Base-by-base conservation (phyloP, 2,113 vertebrate genomes). In the Quiscalus mexicanus region DNA sequence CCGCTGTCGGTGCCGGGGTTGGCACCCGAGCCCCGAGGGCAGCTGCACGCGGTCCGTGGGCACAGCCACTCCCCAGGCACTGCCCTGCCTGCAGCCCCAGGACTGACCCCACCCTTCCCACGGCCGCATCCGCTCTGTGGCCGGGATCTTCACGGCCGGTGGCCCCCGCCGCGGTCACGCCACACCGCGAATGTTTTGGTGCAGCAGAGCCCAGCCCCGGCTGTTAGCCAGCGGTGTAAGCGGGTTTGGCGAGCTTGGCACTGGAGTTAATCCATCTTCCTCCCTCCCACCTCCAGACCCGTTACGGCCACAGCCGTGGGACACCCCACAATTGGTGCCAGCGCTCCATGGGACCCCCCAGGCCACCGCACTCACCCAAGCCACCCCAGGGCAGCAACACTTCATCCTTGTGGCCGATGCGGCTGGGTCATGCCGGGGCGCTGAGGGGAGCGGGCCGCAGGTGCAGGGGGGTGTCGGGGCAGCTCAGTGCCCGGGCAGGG, bases 341-440 rank as follows among this genome's bases (percentile, higher is more conserved):
- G 44, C 20, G 14, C 7, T 28, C 53, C 17, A 5, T 1, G 4
- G 50, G 70, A 37, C 27, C 52, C 77, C 63, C 11, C 63, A 49
- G 2, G 5, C 41, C 41, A 9, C 63, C 15, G 5, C 64, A 96
- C 96, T 97, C 87, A 96, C 97, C 96, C 87, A 94, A 70, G 81
- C 84, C 6, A 16, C 59, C 53, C 69, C 81, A 5, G 17, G 84
- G 74, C 42, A 84, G 92, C 77, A 65, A 65, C 23, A 8, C 93
- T 91, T 94, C 97, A 97, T 97, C 81, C 74, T 96, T 77, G 93
- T 9, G 44, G 75, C 67, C 11, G 16, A 23, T 49, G 35, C 1
- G 7, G 74, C 44, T 67, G 73, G 87, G 75, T 87, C 88, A 91
- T 95, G 62, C 69, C 80, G 80, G 79, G 71, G 71, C 12, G 4